Conservation (phyloP, 1,140 invertebrate species). For the Drosophila neocordata region DNA sequence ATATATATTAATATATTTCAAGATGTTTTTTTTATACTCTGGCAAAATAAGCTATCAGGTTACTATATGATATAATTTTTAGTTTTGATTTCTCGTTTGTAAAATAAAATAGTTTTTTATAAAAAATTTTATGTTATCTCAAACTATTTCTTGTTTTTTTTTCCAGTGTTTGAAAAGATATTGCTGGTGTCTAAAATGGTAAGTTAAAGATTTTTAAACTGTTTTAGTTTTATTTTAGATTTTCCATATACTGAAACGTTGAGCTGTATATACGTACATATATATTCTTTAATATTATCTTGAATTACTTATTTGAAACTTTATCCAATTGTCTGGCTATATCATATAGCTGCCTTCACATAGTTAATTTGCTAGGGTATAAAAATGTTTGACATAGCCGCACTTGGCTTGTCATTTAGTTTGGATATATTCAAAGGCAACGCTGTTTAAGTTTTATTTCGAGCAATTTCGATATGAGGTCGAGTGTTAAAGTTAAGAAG, state of each 20-base stretch:
- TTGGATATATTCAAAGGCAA: conserved; percentile 81
- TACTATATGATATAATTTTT: no score
- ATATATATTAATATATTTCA: conserved; percentile 12
- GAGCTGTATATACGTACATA: no score
- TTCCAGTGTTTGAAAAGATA: no score
- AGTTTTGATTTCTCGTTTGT: no score
- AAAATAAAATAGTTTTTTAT: no score
- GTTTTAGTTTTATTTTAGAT: no score
- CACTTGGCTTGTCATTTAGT: background rate
- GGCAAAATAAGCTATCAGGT: background rate
- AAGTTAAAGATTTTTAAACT: no score
- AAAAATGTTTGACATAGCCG: background rate
- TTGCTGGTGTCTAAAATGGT: no score
- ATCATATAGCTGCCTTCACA: background rate
- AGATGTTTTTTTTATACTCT: conserved; percentile 17
- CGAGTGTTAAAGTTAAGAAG: conserved; percentile 56
- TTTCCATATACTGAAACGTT: no score
- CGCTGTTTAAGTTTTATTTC: conserved; percentile 36
- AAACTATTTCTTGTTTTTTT: no score
- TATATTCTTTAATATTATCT: no score
- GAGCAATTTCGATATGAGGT: conserved; percentile 49
- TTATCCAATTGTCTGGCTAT: background rate
- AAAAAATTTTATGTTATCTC: no score
- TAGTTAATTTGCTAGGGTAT: background rate
- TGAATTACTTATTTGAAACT: background rate